Conservation (phyloP, 2,113 vertebrate species). For the Alectura lathami region DNA sequence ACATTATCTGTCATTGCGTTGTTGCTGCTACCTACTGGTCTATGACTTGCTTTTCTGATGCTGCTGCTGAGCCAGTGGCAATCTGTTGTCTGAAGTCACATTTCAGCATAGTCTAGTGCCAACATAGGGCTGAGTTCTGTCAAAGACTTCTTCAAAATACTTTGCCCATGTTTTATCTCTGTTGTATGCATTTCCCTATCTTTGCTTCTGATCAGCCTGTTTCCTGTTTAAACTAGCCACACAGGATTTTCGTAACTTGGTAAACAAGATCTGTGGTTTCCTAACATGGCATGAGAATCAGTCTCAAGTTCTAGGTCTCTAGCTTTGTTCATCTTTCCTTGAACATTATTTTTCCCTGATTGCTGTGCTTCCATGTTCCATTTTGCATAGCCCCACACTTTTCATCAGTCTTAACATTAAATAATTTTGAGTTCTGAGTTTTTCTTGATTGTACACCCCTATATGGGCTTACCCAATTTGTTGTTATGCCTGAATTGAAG, state of each 20-base stretch:
- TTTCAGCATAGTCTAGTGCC: neutral
- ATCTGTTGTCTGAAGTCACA: neutral
- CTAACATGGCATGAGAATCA: neutral
- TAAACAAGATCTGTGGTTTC: conserved; percentile 59
- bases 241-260: conserved; percentile 4
- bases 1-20: neutral
- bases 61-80: neutral
- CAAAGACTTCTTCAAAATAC: neutral
- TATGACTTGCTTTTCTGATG: neutral
- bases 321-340: neutral
- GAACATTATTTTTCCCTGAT: neutral
- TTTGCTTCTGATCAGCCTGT: conserved; percentile 37
- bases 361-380: neutral
- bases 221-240: conserved; percentile 55
- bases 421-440: neutral
- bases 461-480: neutral
- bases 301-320: neutral
- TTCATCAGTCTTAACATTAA: neutral
- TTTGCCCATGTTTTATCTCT: neutral
- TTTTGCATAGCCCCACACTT: neutral
- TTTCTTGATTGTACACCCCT: neutral
- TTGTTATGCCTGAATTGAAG: neutral
- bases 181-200: neutral
- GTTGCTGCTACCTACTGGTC: neutral
- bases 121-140: neutral